phyloP scores from a whole-genome alignment of 2,888 invertebrate genomes.

The Lepidocyrtoides sp. region DNA sequence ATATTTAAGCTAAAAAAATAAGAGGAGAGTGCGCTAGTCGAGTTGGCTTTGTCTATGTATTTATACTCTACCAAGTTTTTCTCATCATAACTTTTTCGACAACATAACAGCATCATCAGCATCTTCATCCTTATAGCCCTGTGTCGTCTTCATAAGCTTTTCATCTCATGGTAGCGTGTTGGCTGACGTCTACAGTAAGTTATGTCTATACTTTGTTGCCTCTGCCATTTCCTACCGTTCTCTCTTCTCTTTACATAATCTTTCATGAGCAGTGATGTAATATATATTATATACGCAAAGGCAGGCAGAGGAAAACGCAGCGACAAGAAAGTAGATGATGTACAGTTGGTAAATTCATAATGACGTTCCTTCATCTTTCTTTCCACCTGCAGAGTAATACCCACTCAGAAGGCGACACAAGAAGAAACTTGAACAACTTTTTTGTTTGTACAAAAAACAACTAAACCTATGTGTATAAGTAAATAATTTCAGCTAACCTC shows the following conservation, averaged over 20 bases:
- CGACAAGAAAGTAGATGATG: constrained; percentile 46
- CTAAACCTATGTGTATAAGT: not conserved
- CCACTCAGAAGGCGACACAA: constrained; percentile 44
- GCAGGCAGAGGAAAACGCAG: not conserved
- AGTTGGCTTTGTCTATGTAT: not conserved
- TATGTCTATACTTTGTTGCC: constrained; percentile 27
- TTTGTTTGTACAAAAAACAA: constrained; percentile 22
- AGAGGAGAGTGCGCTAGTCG: not conserved
- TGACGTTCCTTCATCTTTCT: constrained; percentile 64
- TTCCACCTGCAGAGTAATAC: constrained; percentile 67
- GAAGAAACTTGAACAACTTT: constrained; percentile 26
- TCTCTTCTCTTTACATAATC: not conserved
- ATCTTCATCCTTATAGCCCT: not conserved
- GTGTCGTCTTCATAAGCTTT: constrained; percentile 35
- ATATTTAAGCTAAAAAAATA: not conserved
- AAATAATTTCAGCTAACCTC: not conserved
- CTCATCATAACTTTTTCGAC: constrained; percentile 69
- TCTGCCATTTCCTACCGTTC: constrained; percentile 3
- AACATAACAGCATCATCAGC: constrained; percentile 42
- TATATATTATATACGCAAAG: not conserved
- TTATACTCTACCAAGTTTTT: constrained; percentile 27
- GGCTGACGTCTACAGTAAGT: constrained; percentile 1
- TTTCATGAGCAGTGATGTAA: not conserved
- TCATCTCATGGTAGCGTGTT: constrained; percentile 29
- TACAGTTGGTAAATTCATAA: constrained; percentile 75